Base-by-base conservation (phyloP, 2,113 vertebrate species). In the Halcyon senegalensis region DNA sequence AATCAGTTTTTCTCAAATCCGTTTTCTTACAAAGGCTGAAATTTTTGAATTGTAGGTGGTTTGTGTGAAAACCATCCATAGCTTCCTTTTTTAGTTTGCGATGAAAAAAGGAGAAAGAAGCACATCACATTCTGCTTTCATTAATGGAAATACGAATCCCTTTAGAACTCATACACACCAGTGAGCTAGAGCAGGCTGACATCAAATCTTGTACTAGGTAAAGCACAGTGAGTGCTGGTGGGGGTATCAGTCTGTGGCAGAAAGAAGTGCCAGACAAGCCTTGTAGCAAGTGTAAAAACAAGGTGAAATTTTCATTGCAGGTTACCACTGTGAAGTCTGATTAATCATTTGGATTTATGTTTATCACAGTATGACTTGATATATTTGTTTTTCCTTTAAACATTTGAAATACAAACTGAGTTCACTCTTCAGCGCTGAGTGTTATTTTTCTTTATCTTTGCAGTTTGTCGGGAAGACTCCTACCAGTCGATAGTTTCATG, bases 401-500 rank as follows among this genome's bases (percentile, higher is more conserved):
- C 18, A 44, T 81, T 62, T 80, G 6, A 85, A 88, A 51, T 48
- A 10, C 15, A 28, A 28, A 19, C 4, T 28, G 16, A 78, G 7
- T 74, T 59, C 27, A 4, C 23, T 56, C 8, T 79, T 75, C 94
- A 95, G 95, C 43, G 2, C 11, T 55, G 80, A 69, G 46, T 10
- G 9, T 46, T 46, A 20, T 13, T 24, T 76, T 59, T 60, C 93
- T 79, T 74, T 83, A 19, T 95, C 87, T 82, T 97, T 96, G n/a
- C 98, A 99, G 99, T 99, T 90, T 99, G 99, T 94, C 98, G 98
- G 67, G 99, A 99, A 93, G 99, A 99, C 97, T 99, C 99, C 0
- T 98, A 98, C 96, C 99, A 99, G 68, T 99, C 99, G 7, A 97
- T 99, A 55, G 98, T 99, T 44, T 99, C 99, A 2, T 99, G 99